Evolutionary conservation across 2,797 vertebrate genomes (phyloP).

Genomic region (Acestrorhynchus altus): DNA sequence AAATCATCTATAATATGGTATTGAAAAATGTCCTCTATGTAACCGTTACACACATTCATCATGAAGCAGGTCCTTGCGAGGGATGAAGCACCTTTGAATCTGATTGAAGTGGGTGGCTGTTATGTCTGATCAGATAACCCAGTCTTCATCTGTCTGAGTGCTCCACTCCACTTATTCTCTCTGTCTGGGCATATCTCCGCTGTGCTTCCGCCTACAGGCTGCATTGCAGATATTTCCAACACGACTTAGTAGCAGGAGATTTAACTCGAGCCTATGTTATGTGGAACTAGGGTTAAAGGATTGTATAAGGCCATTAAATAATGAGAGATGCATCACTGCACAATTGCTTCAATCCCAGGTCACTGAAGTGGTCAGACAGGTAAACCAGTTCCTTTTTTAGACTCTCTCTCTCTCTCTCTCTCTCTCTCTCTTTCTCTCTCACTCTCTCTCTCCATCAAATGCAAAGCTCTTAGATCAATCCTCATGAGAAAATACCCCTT

Average conservation of each 20-base stretch:
- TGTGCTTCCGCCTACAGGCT: neutral
- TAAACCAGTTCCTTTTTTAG: conserved; percentile 3
- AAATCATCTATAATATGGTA: neutral
- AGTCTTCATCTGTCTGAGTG: conserved; percentile 54
- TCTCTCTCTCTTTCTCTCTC: neutral
- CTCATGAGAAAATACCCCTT: too few relatives aligned
- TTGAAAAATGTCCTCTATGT: neutral
- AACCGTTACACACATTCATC: neutral
- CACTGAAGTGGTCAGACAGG: neutral
- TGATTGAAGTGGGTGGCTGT: conserved; percentile 55
- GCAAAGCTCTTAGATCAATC: too few relatives aligned
- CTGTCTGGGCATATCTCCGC: conserved; percentile 7
- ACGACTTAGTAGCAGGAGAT: conserved; percentile 17
- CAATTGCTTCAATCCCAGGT: conserved; percentile 18
- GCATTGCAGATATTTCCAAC: conserved; percentile 35
- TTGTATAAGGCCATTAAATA: conserved; percentile 38
- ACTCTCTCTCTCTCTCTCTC: neutral
- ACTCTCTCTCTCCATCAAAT: neutral
- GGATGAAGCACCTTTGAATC: conserved; percentile 49
- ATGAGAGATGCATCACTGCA: conserved; percentile 26
- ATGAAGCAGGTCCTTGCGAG: conserved; percentile 7
- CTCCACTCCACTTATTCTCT: conserved; percentile 34
- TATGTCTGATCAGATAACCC: conserved; percentile 53
- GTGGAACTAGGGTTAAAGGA: conserved; percentile 30
- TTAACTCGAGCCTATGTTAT: conserved; percentile 26